Percentiles rank a stretch among this genome's conserved stretches.
Evolutionary conservation across 2,888 invertebrate genomes (phyloP).

Genomic region (Ptycholaimellus sp.): DNA sequence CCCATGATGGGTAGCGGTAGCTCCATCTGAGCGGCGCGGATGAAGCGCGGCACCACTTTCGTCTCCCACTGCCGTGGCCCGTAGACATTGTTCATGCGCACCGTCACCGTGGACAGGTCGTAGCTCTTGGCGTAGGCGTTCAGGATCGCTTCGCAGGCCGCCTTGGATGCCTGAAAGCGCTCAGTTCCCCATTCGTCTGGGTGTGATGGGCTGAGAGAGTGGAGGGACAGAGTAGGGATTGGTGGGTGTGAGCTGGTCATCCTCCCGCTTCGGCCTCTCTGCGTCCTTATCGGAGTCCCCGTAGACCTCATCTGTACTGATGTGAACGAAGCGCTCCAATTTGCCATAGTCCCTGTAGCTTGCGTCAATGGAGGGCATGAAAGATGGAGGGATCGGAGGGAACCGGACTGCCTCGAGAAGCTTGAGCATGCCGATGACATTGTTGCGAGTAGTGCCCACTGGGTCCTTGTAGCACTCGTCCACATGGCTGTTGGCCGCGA

Average conservation of each 20-base stretch:
- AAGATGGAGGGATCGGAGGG: too few species aligned
- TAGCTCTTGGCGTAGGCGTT: conserved; percentile 18
- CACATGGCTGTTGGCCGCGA: conserved; percentile 24
- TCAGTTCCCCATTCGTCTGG: too few species aligned
- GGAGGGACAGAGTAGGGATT: conserved; percentile 26
- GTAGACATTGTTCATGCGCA: conserved; percentile 18
- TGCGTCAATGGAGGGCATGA: too few species aligned
- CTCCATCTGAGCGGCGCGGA: neutral
- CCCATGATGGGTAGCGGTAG: conserved; percentile 4
- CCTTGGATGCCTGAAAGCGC: conserved; percentile 19
- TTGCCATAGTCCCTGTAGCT: conserved; percentile 12
- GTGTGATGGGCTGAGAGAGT: too few species aligned
- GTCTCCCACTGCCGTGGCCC: conserved; percentile 16
- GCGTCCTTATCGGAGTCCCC: conserved; percentile 21
- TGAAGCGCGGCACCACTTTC: conserved; percentile 23
- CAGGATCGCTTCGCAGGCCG: conserved; percentile 20
- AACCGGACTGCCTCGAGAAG: conserved; percentile 1
- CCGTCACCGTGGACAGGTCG: conserved; percentile 23
- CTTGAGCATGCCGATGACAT: neutral
- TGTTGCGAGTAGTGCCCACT: conserved; percentile 17
- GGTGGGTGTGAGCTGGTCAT: conserved; percentile 17
- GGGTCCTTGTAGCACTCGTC: conserved; percentile 23
- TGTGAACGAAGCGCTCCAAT: conserved; percentile 18
- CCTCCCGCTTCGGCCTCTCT: conserved; percentile 18
- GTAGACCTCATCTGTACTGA: conserved; percentile 27